Base-by-base conservation (phyloP, 35 echinoderm and acorn worm genomes). In the Apostichopus californicus region DNA sequence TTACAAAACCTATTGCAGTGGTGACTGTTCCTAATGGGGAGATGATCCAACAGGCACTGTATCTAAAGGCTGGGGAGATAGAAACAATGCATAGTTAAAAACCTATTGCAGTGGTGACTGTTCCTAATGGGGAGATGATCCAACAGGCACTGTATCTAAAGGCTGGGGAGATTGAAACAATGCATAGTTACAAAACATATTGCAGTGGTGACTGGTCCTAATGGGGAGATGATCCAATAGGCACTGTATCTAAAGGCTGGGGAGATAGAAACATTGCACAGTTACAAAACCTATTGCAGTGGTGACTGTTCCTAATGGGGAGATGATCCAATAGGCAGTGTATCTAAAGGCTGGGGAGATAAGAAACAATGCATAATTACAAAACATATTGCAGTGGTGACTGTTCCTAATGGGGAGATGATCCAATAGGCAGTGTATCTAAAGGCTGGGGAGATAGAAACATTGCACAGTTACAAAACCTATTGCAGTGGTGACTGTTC, bases 261-360 rank as follows among this genome's bases (percentile, higher is more conserved):
- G 54, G 22, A 66, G 1, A 90, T 12, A 90, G 12, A 55, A 59
- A 78, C 14, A 59, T 20, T 13, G 79, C 46, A 20, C 1, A 18
- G 13, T 73, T 73, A 73, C 20, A 18, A n/a, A 5, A 25, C 24
- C 24, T 25, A 25, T 25, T 25, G 24, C 24, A 25, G 1, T 25
- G 24, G 24, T 25, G 24, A 25, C 24, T 25, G 24, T 25, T 25
- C 6, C 63, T 66, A 15, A 66, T 15, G 60, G 88, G 72, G 24
- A 87, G 77, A 57, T 99, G 97, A 79, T 66, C 95, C 93, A 3
- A 89, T 68, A 57, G 97, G 86, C 86, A 89, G 65, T 89, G 86
- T 9, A 89, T 65, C 86, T 26, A 63, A 89, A 89, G 86, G 64
- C 86, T 89, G 28, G 5, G 54, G 22, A 66, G 10, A 90, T 12